These are phyloP conservation scores for Pachliopta kotzebuea DNA, from an alignment of 2,888 invertebrate species.

Conservation along the genomic window DNA sequence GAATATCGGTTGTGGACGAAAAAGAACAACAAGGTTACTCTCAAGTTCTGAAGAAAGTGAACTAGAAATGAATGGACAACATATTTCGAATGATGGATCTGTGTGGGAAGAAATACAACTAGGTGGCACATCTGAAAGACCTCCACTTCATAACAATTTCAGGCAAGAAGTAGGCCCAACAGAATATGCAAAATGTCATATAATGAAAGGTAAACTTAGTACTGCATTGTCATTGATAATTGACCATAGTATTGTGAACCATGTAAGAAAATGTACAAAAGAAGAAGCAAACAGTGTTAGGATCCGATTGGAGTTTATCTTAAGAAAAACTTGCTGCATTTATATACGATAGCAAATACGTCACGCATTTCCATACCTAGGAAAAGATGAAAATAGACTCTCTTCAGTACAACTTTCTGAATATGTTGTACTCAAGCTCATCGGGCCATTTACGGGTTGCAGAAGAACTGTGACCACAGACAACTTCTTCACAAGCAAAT, in stretches of 20 bases:
- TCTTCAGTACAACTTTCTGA: too few species aligned
- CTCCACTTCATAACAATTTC: constrained; percentile 23
- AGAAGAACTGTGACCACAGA: too few species aligned
- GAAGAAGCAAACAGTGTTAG: constrained; percentile 23
- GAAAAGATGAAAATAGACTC: too few species aligned
- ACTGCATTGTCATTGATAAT: constrained; percentile 23
- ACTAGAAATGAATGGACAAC: constrained; percentile 12
- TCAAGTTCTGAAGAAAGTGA: constrained; percentile 26
- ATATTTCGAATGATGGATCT: constrained; percentile 21
- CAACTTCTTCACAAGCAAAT: too few species aligned
- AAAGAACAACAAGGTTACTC: constrained; percentile 20
- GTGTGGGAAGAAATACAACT: constrained; percentile 19
- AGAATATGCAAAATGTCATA: constrained; percentile 26
- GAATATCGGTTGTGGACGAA: constrained; percentile 24
- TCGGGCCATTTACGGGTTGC: too few species aligned
- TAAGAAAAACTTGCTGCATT: constrained; percentile 23
- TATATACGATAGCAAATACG: too few species aligned
- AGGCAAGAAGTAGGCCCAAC: constrained; percentile 25
- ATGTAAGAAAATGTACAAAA: constrained; percentile 21
- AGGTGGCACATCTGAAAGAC: constrained; percentile 18
- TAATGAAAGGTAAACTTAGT: constrained; percentile 25
- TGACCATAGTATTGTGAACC: constrained; percentile 20
- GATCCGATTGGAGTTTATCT: constrained; percentile 25
- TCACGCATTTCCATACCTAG: too few species aligned
- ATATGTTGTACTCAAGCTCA: too few species aligned